Conservation (phyloP, 2,113 vertebrate genomes). For the Shinisaurus crocodilurus region DNA sequence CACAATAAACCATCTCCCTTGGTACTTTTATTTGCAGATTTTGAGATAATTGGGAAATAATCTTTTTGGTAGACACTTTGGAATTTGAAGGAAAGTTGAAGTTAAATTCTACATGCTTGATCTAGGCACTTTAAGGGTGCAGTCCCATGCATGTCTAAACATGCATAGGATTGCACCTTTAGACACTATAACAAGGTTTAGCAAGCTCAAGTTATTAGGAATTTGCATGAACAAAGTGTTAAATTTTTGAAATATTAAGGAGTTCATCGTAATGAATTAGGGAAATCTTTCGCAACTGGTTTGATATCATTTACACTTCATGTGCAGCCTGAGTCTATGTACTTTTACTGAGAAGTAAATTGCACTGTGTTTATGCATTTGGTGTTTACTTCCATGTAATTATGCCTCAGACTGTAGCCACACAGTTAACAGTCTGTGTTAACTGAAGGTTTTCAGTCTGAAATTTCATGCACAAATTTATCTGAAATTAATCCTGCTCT, state of each 20-base stretch:
- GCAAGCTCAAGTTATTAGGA: not conserved
- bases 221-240: not conserved
- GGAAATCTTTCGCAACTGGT: not conserved
- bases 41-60: slow-evolving; percentile 65
- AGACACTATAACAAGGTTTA: not conserved
- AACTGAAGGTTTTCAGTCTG: not conserved
- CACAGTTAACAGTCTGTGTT: too few relatives aligned
- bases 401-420: not conserved
- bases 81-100: slow-evolving; percentile 62
- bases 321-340: not conserved
- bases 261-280: not conserved
- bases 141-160: not conserved
- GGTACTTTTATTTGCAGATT: slow-evolving; percentile 62
- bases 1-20: slow-evolving; percentile 50
- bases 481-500: not conserved
- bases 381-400: not conserved
- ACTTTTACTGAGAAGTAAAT: not conserved
- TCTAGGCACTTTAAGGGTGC: not conserved
- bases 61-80: slow-evolving; percentile 49
- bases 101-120: slow-evolving; percentile 33
- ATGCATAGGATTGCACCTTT: not conserved
- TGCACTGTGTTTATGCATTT: not conserved
- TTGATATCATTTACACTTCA: not conserved
- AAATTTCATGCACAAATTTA: not conserved
- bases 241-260: not conserved